These are phyloP conservation scores for Pagrus major DNA, from an alignment of 2,113 vertebrate genomes.

Conservation along the genomic window DNA sequence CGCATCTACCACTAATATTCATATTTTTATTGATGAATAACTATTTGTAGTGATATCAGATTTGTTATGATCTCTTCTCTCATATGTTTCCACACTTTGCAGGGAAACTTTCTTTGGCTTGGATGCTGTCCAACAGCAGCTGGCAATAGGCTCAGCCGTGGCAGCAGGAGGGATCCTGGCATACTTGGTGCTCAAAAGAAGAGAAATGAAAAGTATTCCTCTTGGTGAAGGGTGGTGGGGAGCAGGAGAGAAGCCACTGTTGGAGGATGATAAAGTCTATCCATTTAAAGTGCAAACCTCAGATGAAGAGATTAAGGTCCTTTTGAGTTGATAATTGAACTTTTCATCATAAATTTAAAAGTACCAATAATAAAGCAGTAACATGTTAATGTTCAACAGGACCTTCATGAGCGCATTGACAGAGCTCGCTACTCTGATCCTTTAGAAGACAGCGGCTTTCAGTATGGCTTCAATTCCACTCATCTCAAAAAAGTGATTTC, in stretches of 20 bases:
- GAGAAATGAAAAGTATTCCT: constrained; percentile 81
- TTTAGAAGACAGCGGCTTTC: constrained; percentile 85
- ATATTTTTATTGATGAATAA: neutral
- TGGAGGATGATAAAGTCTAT: constrained; percentile 82
- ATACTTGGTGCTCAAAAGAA: constrained; percentile 77
- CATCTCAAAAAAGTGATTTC: constrained; percentile 86
- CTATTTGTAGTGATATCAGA: neutral
- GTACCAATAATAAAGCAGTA: neutral
- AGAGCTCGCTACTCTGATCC: constrained; percentile 80
- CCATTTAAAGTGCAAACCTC: constrained; percentile 84
- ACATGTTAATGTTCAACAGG: constrained; percentile 74
- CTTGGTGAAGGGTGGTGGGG: constrained; percentile 91
- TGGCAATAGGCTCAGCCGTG: constrained; percentile 76
- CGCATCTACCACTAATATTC: fast-evolving
- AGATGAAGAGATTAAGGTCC: constrained; percentile 86
- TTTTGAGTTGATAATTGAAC: neutral
- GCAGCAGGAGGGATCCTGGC: constrained; percentile 83
- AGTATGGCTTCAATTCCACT: constrained; percentile 89
- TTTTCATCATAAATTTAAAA: neutral
- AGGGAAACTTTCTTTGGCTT: constrained; percentile 73
- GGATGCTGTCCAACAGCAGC: constrained; percentile 64
- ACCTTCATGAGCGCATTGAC: constrained; percentile 88
- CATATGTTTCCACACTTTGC: neutral
- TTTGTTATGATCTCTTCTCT: too few relatives aligned
- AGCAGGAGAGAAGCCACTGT: constrained; percentile 70